Evolutionary conservation across 2,113 vertebrate species (phyloP).

Genomic region (Lipophrys pholis): DNA sequence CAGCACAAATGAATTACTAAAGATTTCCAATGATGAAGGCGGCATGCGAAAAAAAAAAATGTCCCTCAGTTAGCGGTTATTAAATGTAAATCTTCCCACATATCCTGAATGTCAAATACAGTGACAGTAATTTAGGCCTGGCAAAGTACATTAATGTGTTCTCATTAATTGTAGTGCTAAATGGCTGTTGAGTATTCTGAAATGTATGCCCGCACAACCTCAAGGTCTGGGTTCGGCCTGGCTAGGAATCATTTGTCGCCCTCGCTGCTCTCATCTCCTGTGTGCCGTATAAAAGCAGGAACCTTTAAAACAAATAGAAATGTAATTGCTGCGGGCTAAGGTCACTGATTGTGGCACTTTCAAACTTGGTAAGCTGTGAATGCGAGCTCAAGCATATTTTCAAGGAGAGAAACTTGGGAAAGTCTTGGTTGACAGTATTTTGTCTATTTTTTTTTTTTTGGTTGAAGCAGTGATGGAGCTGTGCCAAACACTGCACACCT

Average conservation of each 20-base stretch:
- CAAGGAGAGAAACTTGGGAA: slow-evolving; percentile 48
- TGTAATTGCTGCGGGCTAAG: slow-evolving; percentile 46
- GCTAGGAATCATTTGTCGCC: slow-evolving; percentile 28
- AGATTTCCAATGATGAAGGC: slow-evolving; percentile 46
- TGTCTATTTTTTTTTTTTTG: slow-evolving; percentile 5
- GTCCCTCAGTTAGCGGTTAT: slow-evolving; percentile 11
- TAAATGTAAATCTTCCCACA: slow-evolving; percentile 37
- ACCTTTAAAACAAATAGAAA: slow-evolving; percentile 43
- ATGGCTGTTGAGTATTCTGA: slow-evolving; percentile 32
- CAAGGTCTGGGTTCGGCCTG: slow-evolving; percentile 17
- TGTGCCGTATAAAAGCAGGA: slow-evolving; percentile 28
- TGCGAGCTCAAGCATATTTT: slow-evolving; percentile 56
- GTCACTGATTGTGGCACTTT: slow-evolving; percentile 44
- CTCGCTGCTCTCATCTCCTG: background rate
- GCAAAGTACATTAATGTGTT: slow-evolving; percentile 30
- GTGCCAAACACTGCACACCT: slow-evolving; percentile 35
- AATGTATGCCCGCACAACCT: slow-evolving; percentile 16
- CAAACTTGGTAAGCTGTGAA: slow-evolving; percentile 41
- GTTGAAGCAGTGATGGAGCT: slow-evolving; percentile 38
- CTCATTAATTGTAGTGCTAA: slow-evolving; percentile 23
- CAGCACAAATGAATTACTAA: slow-evolving; percentile 32
- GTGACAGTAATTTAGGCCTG: slow-evolving; percentile 31
- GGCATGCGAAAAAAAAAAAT: slow-evolving; percentile 30
- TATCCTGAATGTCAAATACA: slow-evolving; percentile 44
- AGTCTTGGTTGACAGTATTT: slow-evolving; percentile 38